These are phyloP conservation scores for Trichechus manatus DNA, from an alignment of 2,113 vertebrate genomes.

Conservation along the genomic window DNA sequence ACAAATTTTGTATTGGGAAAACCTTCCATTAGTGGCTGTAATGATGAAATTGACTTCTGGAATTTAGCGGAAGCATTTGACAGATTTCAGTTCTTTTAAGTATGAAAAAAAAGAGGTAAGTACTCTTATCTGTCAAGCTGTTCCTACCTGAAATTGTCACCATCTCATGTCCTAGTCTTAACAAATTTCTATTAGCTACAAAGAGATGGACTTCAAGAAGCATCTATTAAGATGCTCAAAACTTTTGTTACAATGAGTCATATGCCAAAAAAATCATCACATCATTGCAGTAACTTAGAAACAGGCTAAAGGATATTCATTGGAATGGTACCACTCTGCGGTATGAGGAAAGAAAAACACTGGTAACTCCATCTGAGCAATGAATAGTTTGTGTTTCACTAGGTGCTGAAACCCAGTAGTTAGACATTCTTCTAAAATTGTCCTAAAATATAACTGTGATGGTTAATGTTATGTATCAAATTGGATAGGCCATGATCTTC, in stretches of 20 bases:
- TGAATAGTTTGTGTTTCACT: not conserved
- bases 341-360: not conserved
- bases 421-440: not conserved
- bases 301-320: not conserved
- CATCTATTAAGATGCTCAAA: not conserved
- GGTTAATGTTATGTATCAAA: no score
- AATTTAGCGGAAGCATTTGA: not conserved
- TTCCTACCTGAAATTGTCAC: not conserved
- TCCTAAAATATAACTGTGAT: not conserved
- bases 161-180: not conserved
- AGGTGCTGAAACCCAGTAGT: not conserved
- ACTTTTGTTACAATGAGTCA: not conserved
- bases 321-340: not conserved
- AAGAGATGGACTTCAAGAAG: not conserved
- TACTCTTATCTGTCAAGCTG: not conserved
- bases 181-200: not conserved
- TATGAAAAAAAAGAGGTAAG: not conserved
- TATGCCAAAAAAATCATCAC: not conserved
- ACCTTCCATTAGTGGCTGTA: not conserved
- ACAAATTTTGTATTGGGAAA: not conserved
- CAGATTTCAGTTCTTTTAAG: not conserved
- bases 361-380: not conserved
- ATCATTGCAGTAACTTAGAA: not conserved
- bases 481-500: no score
- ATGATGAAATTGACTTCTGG: not conserved